Conservation (phyloP, 2,797 vertebrate genomes). For the Ataeniobius toweri region DNA sequence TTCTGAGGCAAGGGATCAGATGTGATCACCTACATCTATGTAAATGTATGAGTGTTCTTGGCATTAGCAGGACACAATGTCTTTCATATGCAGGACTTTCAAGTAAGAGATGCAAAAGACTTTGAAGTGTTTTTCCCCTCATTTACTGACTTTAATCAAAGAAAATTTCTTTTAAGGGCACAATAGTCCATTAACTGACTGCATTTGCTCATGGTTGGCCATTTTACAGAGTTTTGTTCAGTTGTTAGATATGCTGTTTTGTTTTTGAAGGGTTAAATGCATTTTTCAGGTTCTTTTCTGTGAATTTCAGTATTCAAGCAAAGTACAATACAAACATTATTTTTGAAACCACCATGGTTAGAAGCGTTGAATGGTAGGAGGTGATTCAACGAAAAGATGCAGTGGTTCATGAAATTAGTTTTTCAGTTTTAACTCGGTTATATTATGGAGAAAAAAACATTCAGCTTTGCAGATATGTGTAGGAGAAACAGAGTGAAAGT, state of each 20-base stretch:
- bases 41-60: conserved; percentile 46
- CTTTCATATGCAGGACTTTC: conserved; percentile 49
- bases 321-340: neutral
- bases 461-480: conserved; percentile 3
- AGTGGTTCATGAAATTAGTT: neutral
- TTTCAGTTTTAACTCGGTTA: conserved; percentile 3
- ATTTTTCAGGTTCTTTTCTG: conserved; percentile 37
- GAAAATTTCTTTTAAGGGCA: conserved; percentile 43
- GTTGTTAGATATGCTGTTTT: conserved; percentile 6
- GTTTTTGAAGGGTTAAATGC: conserved; percentile 19
- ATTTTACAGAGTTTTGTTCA: conserved; percentile 6
- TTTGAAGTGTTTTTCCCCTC: conserved; percentile 49
- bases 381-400: conserved; percentile 6
- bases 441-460: neutral
- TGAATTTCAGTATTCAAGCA: conserved; percentile 26
- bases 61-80: conserved; percentile 58
- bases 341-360: neutral
- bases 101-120: conserved; percentile 53
- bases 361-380: neutral
- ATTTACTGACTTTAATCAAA: conserved; percentile 60
- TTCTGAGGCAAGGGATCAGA: conserved; percentile 58
- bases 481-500: neutral
- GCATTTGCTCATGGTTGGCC: conserved; percentile 24
- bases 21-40: conserved; percentile 56
- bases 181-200: conserved; percentile 51